Base-by-base conservation (phyloP, 1,140 invertebrate genomes). In the Listronotus oregonensis region DNA sequence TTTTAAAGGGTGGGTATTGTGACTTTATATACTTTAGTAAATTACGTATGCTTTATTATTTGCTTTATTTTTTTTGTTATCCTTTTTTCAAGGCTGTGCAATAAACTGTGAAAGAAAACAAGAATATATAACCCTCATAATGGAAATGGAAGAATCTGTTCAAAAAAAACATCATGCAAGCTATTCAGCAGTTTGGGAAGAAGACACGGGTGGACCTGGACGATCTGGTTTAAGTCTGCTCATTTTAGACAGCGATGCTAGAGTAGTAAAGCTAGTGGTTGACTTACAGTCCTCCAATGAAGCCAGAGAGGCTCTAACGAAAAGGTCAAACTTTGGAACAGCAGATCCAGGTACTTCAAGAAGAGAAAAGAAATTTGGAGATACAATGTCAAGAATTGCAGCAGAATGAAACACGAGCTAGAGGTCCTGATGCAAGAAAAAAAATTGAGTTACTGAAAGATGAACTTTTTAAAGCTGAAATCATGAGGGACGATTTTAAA, bases 121-220 rank as follows among this genome's bases (percentile, higher is more conserved):
- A 78, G 89, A 92, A 68, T 95, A 96, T 73, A 97, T 97, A 52
- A 91, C 92, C 56, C 85, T 87, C 68, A 97, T 98, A 61, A 96
- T 96, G 93, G 86, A 86, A 52, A 87, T 97, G 85, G 95, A 96
- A 78, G 89, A 96, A 77, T 87, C 87, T 44, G 89, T 95, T 6
- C 95, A 98, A 78, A 88, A 90, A n/a, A 68, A 93, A 90, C 31
- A 94, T 98, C 61, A 97, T 96, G 94, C 90, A 92, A 72, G 94
- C 93, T n/a, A 94, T 97, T 71, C 94, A 97, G 82, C 94, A 97
- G 79, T 76, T 94, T 47, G 90, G n/a, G n/a, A 93, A 78, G 85
- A 83, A 50, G 82, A 84, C 67, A 85, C 87, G 67, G 81, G 85
- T 71, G 83, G 37, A 79, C 77, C 43, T 67, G 72, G 39, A 76